Evolutionary conservation across 2,888 invertebrate species (phyloP), one percentile per base, ranked within the genome.

Genomic region (Agrotis exclamationis): DNA sequence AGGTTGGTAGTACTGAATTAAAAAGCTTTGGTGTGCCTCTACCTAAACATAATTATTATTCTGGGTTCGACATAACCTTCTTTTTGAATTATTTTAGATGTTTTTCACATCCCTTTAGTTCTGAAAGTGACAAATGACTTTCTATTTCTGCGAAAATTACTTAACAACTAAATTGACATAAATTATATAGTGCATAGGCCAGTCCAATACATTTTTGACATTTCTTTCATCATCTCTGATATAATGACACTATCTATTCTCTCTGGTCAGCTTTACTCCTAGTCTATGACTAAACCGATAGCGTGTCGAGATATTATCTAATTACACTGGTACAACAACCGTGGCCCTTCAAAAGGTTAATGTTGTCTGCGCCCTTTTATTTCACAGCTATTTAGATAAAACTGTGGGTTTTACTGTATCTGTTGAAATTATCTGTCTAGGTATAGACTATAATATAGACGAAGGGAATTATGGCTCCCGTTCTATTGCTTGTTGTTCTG

Each of bases 301-400:
- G 72, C 82, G 83, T 79, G 83, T 77, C 59, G 22, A 84, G 83
- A 83, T 84, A 74, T 75, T 64, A 79, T 82, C 79, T 79, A 84
- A 84, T 82, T 83, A 81, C 70, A 56, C 33, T 47, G 4, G 45
- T 64, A 63, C 13, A 63, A 70, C 59, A 76, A 70, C 56, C 58
- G 16, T 66, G 51, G 51, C 71, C 79, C 65, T 70, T 74, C 63
- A 63, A 82, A 82, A 87, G 85, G 84, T 86, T 87, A 86, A 89
- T 82, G 83, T 70, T 86, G 84, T 88, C 86, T 88, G 65, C 82
- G 83, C 84, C 84, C 83, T 77, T 73, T 64, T 57, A 58, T 69
- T 39, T 45, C 54, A 65, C 28, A 22, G 56, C 70, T 77, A 77
- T 77, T 77, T 63, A 85, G 76, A 84, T 85, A 80, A 76, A 76